phyloP scores from a whole-genome alignment of 2,797 vertebrate genomes.

The Acipenser ruthenus region DNA sequence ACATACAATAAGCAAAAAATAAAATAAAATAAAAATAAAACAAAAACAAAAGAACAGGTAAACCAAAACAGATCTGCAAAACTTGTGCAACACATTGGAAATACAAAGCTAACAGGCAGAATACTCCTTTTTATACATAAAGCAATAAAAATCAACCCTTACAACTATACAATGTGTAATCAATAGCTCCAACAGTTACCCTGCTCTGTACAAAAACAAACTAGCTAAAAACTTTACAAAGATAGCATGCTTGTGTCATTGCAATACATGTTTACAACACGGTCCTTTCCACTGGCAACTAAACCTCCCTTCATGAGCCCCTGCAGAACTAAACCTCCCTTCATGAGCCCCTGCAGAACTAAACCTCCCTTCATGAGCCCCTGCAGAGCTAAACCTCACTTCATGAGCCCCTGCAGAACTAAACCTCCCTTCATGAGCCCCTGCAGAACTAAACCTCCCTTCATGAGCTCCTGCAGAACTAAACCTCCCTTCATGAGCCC shows the following conservation, averaged over 20 bases:
- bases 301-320: constrained; percentile 9
- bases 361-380: too few relatives aligned
- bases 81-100: constrained; percentile 79
- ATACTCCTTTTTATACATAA: constrained; percentile 69
- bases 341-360: too few relatives aligned
- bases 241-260: constrained; percentile 66
- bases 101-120: constrained; percentile 76
- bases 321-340: too few relatives aligned
- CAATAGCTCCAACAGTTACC: constrained; percentile 63
- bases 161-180: constrained; percentile 67
- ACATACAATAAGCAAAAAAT: constrained; percentile 64
- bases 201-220: constrained; percentile 68
- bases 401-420: too few relatives aligned
- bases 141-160: constrained; percentile 61
- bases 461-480: too few relatives aligned
- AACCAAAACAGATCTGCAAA: constrained; percentile 35
- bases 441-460: too few relatives aligned
- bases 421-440: too few relatives aligned
- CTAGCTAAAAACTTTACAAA: constrained; percentile 62
- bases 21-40: constrained; percentile 57
- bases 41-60: too few relatives aligned
- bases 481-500: too few relatives aligned
- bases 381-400: too few relatives aligned
- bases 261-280: constrained; percentile 36
- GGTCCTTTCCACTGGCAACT: constrained; percentile 22